Conservation (phyloP, 2,888 invertebrate genomes). For the Arrhopalites spinosus region DNA sequence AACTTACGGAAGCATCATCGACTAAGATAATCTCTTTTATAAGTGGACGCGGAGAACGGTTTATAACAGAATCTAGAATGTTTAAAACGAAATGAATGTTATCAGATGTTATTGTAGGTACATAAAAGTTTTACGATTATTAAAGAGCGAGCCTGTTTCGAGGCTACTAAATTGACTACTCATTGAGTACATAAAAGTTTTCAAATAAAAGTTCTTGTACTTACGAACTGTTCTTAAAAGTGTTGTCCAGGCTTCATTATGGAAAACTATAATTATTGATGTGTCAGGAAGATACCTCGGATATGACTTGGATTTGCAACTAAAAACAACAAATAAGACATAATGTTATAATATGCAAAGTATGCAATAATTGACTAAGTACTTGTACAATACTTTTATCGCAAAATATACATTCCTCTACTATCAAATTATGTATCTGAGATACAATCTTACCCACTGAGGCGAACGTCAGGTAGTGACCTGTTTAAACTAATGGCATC, state of each 20-base stretch:
- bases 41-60: conserved; percentile 84
- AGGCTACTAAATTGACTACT: too few species aligned
- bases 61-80: conserved; percentile 91
- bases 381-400: too few species aligned
- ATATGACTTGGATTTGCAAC: conserved; percentile 80
- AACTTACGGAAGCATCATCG: conserved; percentile 92
- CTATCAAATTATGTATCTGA: background rate
- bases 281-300: conserved; percentile 83
- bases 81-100: too few species aligned
- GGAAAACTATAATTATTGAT: conserved; percentile 97
- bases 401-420: too few species aligned
- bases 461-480: conserved; percentile 89
- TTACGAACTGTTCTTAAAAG: conserved; percentile 76
- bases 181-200: background rate
- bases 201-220: background rate
- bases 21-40: conserved; percentile 95
- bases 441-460: conserved; percentile 80
- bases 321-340: conserved; percentile 57
- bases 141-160: background rate
- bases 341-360: background rate
- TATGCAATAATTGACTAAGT: too few species aligned
- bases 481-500: conserved; percentile 97
- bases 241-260: conserved; percentile 99
- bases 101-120: too few species aligned
- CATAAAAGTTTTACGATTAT: background rate